phyloP scores from a whole-genome alignment of 1,140 invertebrate genomes.

The Harlomillsia oculata region DNA sequence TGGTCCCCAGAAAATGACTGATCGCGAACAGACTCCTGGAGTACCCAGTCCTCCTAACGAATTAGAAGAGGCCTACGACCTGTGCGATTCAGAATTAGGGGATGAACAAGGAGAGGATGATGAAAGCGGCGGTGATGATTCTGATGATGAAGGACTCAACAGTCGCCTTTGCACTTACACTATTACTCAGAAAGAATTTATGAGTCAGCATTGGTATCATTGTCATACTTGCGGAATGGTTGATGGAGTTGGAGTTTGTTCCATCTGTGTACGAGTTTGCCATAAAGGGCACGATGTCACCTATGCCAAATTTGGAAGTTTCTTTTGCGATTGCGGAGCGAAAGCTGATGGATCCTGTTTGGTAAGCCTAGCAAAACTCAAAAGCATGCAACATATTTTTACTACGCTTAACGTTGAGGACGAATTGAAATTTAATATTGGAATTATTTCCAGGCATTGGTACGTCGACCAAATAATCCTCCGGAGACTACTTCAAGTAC shows the following conservation, averaged over 20 bases:
- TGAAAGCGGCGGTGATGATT: constrained; percentile 83
- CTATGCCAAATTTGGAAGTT: constrained; percentile 96
- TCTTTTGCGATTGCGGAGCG: constrained; percentile 95
- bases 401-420: background rate
- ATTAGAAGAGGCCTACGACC: constrained; percentile 53
- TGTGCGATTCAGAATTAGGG: constrained; percentile 70
- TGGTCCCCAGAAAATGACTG: constrained; percentile 60
- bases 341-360: constrained; percentile 73
- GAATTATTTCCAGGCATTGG: constrained; percentile 16
- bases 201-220: constrained; percentile 73
- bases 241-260: constrained; percentile 93
- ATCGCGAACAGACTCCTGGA: constrained; percentile 42
- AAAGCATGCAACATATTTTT: background rate
- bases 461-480: constrained; percentile 20
- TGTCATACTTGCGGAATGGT: constrained; percentile 57
- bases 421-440: background rate
- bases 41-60: constrained; percentile 66
- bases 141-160: constrained; percentile 86
- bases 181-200: constrained; percentile 93
- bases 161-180: constrained; percentile 96
- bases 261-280: constrained; percentile 91
- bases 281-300: constrained; percentile 93
- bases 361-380: too few relatives aligned
- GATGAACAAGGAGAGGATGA: constrained; percentile 73
- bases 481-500: background rate